These are phyloP conservation scores for Caenorhabditis wallacei DNA, from an alignment of 2,888 invertebrate species.

Conservation along the genomic window DNA sequence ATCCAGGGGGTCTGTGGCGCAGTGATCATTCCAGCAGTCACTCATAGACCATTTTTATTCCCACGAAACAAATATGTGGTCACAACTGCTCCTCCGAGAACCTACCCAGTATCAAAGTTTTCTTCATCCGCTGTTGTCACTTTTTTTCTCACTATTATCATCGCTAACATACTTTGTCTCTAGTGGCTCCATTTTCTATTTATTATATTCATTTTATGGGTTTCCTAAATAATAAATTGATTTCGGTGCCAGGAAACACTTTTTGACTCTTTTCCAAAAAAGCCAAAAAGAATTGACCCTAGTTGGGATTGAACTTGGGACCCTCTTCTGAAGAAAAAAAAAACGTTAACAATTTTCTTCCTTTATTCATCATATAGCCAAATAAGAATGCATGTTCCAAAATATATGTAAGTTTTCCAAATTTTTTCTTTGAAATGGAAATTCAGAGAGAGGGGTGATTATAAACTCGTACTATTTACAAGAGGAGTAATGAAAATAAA, in stretches of 20 bases:
- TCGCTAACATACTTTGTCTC: conserved; percentile 41
- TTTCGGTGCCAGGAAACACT: not conserved
- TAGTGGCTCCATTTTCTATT: conserved; percentile 14
- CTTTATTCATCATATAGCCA: conserved; percentile 22
- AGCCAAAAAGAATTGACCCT: no score
- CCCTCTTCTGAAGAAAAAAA: no score
- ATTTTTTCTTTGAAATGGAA: not conserved
- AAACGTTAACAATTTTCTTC: conserved; percentile 30
- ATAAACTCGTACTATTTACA: conserved; percentile 40
- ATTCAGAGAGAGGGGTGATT: not conserved
- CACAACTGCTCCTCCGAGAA: no score
- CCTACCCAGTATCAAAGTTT: no score
- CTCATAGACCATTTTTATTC: not conserved
- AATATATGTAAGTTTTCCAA: conserved; percentile 9
- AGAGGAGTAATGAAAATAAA: not conserved
- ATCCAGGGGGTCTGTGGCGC: conserved; percentile 14
- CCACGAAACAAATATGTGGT: not conserved
- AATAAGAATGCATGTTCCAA: not conserved
- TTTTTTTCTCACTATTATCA: conserved; percentile 26
- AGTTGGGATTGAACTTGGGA: no score
- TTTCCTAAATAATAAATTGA: not conserved
- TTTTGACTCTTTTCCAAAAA: no score
- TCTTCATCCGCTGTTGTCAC: not conserved
- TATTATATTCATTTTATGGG: not conserved
- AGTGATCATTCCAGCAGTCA: not conserved